Conservation (phyloP, 2,113 vertebrate species). For the Pseudopodoces humilis region DNA sequence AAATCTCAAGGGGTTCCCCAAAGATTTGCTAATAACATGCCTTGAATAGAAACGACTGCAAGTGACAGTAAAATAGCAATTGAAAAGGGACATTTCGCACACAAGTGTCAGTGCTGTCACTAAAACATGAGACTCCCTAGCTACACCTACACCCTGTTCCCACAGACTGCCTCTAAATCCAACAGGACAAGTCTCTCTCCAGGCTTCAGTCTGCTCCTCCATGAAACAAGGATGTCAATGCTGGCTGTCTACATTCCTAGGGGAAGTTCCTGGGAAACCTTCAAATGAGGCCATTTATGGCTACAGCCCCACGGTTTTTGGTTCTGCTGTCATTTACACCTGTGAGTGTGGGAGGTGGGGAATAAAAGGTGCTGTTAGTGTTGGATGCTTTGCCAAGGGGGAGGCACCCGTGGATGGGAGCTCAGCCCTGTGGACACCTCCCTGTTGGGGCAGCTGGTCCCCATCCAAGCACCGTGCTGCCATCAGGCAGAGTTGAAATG, state of each 20-base stretch:
- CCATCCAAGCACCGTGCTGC: accelerated
- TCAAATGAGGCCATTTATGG: background rate
- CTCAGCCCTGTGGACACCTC: background rate
- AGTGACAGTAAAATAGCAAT: background rate
- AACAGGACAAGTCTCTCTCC: background rate
- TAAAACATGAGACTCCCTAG: background rate
- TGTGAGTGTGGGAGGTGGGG: no score
- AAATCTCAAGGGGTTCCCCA: slow-evolving; percentile 58
- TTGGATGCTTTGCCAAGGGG: background rate
- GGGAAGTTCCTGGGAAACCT: background rate
- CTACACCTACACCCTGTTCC: background rate
- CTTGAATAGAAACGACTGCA: slow-evolving; percentile 60
- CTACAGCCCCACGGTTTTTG: accelerated
- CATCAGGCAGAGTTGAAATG: background rate
- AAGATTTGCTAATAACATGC: slow-evolving; percentile 50
- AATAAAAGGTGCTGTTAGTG: background rate
- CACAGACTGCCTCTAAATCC: background rate
- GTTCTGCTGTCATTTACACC: background rate
- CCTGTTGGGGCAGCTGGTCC: background rate
- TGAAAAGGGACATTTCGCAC: background rate
- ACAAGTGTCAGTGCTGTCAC: background rate
- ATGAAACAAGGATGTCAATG: accelerated
- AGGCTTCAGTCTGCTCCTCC: background rate
- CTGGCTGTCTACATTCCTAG: background rate
- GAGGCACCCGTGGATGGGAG: background rate